Evolutionary conservation across 2,797 vertebrate genomes (phyloP), one percentile per base, ranked within the genome.

Genomic region (Remorina albescens): DNA sequence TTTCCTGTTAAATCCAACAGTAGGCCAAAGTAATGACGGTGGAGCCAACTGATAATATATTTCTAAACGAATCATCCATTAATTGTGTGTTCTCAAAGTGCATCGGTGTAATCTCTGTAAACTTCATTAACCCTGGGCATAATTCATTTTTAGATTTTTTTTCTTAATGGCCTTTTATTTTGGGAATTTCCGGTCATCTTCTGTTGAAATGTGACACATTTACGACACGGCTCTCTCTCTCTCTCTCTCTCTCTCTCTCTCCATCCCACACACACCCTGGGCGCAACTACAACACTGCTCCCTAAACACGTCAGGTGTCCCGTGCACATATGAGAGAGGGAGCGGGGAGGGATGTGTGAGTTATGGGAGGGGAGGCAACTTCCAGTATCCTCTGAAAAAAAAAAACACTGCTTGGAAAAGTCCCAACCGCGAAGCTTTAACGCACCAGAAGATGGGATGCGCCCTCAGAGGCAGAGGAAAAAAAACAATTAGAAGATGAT

Each of bases 141-240:
- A 13, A 9, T 12, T 23, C 2, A 1, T 5, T 16, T 10, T 5
- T 5, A n/a, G n/a, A n/a, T 8, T 51, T 25, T 26, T 16, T 46
- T 46, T 21, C n/a, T 21, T 18, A 2, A 1, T 3, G 19, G 36
- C 42, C 64, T 84, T 77, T 83, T 79, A 80, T 5, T 83, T 77
- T 81, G 32, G 46, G 28, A 0, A 9, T 34, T 80, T 86, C 77
- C 78, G 72, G 59, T 69, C 11, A 1, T 1, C 11, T 10, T 16
- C 1, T 10, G 11, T 0, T 4, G 71, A 0, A 50, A 21, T 47
- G 5, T 1, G 30, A 30, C 5, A 1, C 36, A 0, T 61, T 70
- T 78, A 83, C 13, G 19, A 16, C 28, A 39, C 8, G 30, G 4
- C 56, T 23, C 11, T 13, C 57, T 42, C 55, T 34, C 30, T 11